phyloP scores from a whole-genome alignment of 2,888 invertebrate genomes.

The Podotricha telesiphe region DNA sequence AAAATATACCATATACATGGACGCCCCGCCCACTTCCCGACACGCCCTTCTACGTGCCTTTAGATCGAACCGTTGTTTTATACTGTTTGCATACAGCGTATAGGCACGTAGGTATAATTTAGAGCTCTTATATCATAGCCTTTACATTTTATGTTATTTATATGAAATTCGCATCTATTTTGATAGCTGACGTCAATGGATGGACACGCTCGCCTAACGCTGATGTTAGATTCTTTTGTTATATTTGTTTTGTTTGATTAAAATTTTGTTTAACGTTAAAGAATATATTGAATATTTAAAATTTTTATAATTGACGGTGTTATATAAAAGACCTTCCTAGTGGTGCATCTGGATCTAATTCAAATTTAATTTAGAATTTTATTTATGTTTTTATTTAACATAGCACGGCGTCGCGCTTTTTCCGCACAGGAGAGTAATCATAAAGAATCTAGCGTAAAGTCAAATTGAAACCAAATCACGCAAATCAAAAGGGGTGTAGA shows the following conservation, averaged over 20 bases:
- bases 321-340: too few species aligned
- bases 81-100: conserved; percentile 52
- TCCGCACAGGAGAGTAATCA: too few species aligned
- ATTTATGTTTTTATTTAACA: too few species aligned
- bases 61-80: conserved; percentile 48
- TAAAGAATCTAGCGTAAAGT: too few species aligned
- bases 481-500: too few species aligned
- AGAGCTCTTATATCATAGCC: conserved; percentile 18
- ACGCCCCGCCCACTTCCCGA: conserved; percentile 46
- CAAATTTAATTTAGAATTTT: too few species aligned
- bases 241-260: not conserved
- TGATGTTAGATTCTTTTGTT: not conserved
- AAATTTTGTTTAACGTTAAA: not conserved
- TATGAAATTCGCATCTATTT: conserved; percentile 16
- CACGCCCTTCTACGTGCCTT: conserved; percentile 49
- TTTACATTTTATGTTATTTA: conserved; percentile 21
- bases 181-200: conserved; percentile 23
- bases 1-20: conserved; percentile 25
- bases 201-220: too few species aligned
- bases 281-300: too few species aligned
- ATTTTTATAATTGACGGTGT: too few species aligned
- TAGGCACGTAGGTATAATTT: conserved; percentile 20
- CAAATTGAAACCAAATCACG: too few species aligned
- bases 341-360: too few species aligned
- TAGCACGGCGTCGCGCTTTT: too few species aligned